Conservation (phyloP, 2,888 invertebrate genomes). For the Sinodicranocentrus sp. region DNA sequence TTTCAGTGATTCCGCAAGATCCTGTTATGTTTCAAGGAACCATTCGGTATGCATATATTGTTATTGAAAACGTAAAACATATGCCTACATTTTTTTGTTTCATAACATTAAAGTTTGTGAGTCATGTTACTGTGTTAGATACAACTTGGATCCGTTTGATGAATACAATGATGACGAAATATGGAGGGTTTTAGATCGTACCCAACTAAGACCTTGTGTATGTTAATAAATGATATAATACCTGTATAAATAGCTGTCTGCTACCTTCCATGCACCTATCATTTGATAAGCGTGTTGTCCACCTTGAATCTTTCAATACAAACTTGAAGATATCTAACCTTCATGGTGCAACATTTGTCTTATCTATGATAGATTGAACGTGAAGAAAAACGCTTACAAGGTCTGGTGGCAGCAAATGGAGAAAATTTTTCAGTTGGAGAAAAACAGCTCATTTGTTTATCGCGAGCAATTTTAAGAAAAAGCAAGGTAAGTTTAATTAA, state of each 20-base stretch:
- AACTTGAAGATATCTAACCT: background rate
- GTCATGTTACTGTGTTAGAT: constrained; percentile 72
- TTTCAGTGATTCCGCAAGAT: constrained; percentile 78
- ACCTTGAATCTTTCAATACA: too few relatives aligned
- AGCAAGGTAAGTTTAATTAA: constrained; percentile 76
- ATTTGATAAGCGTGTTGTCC: too few relatives aligned
- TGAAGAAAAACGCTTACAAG: constrained; percentile 75
- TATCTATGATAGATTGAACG: constrained; percentile 73
- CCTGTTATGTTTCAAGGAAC: constrained; percentile 78
- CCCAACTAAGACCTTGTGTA: constrained; percentile 77
- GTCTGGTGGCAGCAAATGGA: constrained; percentile 74
- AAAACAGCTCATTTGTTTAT: constrained; percentile 78
- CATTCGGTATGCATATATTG: constrained; percentile 76
- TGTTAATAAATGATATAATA: background rate
- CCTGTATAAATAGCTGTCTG: constrained; percentile 4
- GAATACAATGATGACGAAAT: constrained; percentile 77
- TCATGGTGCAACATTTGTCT: background rate
- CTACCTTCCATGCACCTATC: too few relatives aligned
- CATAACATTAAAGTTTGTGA: background rate
- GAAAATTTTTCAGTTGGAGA: constrained; percentile 78
- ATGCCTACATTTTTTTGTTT: too few relatives aligned
- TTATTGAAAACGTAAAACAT: too few relatives aligned
- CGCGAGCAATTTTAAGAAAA: constrained; percentile 77
- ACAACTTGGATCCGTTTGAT: constrained; percentile 78
- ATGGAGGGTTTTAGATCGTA: constrained; percentile 77